Base-by-base conservation (phyloP, 2,888 invertebrate genomes). In the Plagodis dolabraria region DNA sequence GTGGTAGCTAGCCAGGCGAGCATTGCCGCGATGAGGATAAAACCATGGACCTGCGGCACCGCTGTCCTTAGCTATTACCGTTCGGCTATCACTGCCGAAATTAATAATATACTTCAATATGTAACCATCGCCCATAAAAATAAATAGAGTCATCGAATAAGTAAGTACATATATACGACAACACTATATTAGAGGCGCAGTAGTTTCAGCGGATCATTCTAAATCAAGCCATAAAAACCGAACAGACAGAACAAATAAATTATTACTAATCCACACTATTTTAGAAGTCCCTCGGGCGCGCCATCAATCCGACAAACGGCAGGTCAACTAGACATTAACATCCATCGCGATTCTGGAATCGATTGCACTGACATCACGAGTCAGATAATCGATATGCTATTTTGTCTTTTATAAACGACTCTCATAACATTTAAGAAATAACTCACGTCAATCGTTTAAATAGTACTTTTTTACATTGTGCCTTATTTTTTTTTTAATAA, bases 181-280 rank as follows among this genome's bases (percentile, higher is more conserved):
- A 8, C 44, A 34, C 47, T 0, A 33, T 42, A 47, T 40, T 40
- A 34, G 50, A 50, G 49, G 45, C 50, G 10, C 59, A 50, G 50
- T 51, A 54, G 59, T 51, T 47, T 34, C 40, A 7, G 5, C 10
- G 60, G 60, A 60, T 60, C 48, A 61, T 11, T 50, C 53, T 61
- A 61, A 53, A 61, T 61, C 60, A 42, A 56, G 63, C 67, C 51
- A 63, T 69, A 69, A 69, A 68, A 67, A 63, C 52, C 44, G 33
- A 59, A 47, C 63, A 48, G 64, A 62, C 69, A 66, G 55, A 51
- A 53, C 69, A 64, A 66, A 70, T 69, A 69, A 67, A 70, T 69
- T 67, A 69, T 66, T 57, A 61, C 65, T 63, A 69, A 69, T 69
- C 69, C 67, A 66, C 67, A 67, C 67, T 70, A 70, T 69, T 69